Evolutionary conservation across 2,888 invertebrate genomes (phyloP), one percentile per base, ranked within the genome.

Genomic region (Diploptera punctata): DNA sequence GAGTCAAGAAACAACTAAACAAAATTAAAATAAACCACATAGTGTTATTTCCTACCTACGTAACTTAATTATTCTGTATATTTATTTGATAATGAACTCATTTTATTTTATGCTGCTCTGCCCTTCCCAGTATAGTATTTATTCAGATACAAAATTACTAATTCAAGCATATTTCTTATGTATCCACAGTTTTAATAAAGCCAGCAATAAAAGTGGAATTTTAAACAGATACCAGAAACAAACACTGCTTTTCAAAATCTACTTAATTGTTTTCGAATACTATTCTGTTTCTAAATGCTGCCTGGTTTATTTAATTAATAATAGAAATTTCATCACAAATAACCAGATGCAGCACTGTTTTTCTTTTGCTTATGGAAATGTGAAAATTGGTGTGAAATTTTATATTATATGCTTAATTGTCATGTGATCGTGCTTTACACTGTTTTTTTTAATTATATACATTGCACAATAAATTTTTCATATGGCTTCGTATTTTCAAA

Each of bases 391-490:
- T 57, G 16, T 57, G 1, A 57, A 57, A 29, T 57, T 29, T 18
- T 7, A 29, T 33, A 33, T 29, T 57, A 7, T 57, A 71, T 73
- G 74, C 74, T 75, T 75, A 54, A 68, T 31, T 73, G 76, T 76
- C 76, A 76, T 73, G 75, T 76, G 76, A 76, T 76, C 74, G 75
- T 76, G 76, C 76, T 76, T 75, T 76, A 75, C n/a, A n/a, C n/a
- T 76, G 75, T 75, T 76, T 71, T 33, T 70, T 68, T 70, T 72
- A 74, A 75, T 75, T 71, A 75, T 67, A 68, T 73, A 74, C 69
- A 73, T 70, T 75, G 75, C 76, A 74, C 76, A 72, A 60, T 71
- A 74, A 72, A 75, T 52, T 75, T 75, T 73, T 73, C 52, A 72
- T 71, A 61, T 60, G 72, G 74, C 72, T 74, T 74, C 57, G 67